phyloP scores from a whole-genome alignment of 2,113 vertebrate genomes.

The Pungitius pungitius region DNA sequence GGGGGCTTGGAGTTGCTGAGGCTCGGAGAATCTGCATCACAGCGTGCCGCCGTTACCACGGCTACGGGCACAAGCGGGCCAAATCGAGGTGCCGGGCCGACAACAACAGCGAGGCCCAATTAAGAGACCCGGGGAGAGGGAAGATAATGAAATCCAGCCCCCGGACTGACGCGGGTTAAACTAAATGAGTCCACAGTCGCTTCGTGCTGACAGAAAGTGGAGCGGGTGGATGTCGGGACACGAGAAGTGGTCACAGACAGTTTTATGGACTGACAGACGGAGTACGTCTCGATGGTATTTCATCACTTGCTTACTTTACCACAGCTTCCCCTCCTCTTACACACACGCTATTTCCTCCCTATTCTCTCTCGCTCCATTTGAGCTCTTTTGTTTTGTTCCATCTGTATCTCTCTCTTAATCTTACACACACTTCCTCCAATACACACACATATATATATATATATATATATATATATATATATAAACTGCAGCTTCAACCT shows the following conservation, averaged over 20 bases:
- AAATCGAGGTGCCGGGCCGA: conserved; percentile 77
- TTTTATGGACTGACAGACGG: conserved; percentile 39
- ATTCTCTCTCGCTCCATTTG: conserved; percentile 9
- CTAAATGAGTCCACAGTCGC: conserved; percentile 73
- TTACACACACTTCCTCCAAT: conserved; percentile 23
- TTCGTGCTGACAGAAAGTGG: conserved; percentile 70
- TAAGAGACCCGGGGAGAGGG: conserved; percentile 75
- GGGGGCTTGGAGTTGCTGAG: conserved; percentile 39
- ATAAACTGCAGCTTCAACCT: conserved; percentile 31
- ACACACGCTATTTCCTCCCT: background rate
- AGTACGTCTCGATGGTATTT: conserved; percentile 4
- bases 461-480: conserved; percentile 25
- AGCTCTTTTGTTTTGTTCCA: background rate
- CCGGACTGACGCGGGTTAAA: conserved; percentile 73
- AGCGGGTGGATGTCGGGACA: conserved; percentile 48
- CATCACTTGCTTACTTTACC: conserved; percentile 1
- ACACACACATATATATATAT: conserved; percentile 22
- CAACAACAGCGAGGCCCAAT: conserved; percentile 79
- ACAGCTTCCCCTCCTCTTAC: background rate
- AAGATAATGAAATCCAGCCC: conserved; percentile 77
- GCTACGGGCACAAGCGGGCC: conserved; percentile 74
- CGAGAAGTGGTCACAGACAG: conserved; percentile 35
- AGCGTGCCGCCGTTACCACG: conserved; percentile 79
- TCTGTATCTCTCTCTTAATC: conserved; percentile 14
- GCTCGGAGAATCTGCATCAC: conserved; percentile 66